Base-by-base conservation (phyloP, 2,888 invertebrate species). In the Incurvaria masculella region DNA sequence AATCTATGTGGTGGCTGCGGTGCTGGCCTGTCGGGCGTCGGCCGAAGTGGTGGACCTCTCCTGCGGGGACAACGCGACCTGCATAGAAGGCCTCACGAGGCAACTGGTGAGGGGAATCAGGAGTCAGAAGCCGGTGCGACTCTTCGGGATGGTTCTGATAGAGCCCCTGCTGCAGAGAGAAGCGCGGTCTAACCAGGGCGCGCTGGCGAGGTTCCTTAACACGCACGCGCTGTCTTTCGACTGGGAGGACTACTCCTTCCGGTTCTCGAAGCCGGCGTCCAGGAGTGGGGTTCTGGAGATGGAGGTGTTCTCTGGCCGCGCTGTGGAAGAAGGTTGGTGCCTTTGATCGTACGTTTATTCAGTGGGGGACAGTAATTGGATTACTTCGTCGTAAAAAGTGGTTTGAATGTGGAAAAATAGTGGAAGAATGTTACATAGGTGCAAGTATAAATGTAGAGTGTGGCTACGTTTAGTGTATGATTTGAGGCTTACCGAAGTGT, bases 41-140 rank as follows among this genome's bases (percentile, higher is more conserved):
- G 67, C 69, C 49, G 55, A 69, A 44, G 66, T 74, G 50, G 48
- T 51, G 21, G 72, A 78, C 57, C 56, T 79, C 21, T 69, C 65
- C 57, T 84, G 84, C 66, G 80, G 80, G 63, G 83, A 84, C 58
- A 84, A 84, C 64, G 81, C 83, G 26, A 82, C 81, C 51, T 84
- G 84, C 57, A 71, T 84, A 33, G 74, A 82, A 48, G 57, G 67
- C 27, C 63, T 84, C 59, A 72, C 80, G 18, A 72, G 64, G 51
- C 73, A 80, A 53, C 68, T 84, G 45, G 61, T 79, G 49, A 71
- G 67, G 55, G 80, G 78, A 55, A 73, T 83, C 51, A 66, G 74
- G 46, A 72, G 79, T 46, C 75, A 80, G 56, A 80, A 78, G 57
- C 69, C 79, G 46, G 72, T 84, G 50, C 75, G 71, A 56, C 55